A percentile compares a stretch with the other conserved stretches of the same genome.
phyloP scores from a whole-genome alignment of 1,140 invertebrate genomes.

The Anoplolepis gracilipes region DNA sequence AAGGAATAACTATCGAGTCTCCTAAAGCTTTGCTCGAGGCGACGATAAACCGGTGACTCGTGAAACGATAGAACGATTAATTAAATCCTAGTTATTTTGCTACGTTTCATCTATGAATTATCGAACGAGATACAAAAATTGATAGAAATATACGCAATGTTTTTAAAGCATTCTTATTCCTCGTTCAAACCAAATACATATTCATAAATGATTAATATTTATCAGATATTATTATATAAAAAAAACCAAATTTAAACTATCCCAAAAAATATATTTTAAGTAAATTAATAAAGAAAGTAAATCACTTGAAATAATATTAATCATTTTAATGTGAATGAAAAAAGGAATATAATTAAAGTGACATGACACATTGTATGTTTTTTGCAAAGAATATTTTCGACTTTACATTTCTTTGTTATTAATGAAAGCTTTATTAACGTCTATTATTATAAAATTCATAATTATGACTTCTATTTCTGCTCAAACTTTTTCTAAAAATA shows the following conservation, averaged over 20 bases:
- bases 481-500: conserved; percentile 14
- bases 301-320: conserved; percentile 20
- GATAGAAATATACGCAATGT: neutral
- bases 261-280: neutral
- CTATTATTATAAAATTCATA: conserved; percentile 22
- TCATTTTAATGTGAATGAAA: neutral
- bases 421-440: conserved; percentile 37
- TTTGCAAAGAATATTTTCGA: neutral
- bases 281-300: neutral
- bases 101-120: conserved; percentile 53
- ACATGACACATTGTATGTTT: neutral
- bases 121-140: neutral
- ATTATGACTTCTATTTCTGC: conserved; percentile 34
- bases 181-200: neutral
- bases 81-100: conserved; percentile 71
- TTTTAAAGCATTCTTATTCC: neutral
- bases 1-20: conserved; percentile 65
- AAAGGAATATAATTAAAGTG: neutral
- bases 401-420: neutral
- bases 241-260: neutral
- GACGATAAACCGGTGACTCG: conserved; percentile 72
- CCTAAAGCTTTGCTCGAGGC: conserved; percentile 34
- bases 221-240: neutral
- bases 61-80: conserved; percentile 77
- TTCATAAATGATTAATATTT: conserved; percentile 21